A percentile compares a stretch with the other conserved stretches of the same genome.
Conservation (phyloP, 2,888 invertebrate genomes). For the Euplexia lucipara region DNA sequence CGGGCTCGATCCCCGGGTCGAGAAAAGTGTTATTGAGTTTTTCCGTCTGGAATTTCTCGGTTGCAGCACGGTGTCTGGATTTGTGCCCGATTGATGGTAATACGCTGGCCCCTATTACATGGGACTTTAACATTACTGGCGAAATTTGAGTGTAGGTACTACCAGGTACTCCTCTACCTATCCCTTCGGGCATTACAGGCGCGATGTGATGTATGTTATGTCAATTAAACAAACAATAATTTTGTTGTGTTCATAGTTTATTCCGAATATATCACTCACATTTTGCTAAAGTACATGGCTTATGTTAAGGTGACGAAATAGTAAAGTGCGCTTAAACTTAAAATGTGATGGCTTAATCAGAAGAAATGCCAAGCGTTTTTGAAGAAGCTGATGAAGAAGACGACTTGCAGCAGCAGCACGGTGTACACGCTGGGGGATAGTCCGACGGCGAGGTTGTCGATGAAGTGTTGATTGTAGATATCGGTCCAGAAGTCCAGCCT, state of each 20-base stretch:
- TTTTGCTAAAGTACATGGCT: conserved; percentile 69
- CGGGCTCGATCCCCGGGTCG: too few relatives aligned
- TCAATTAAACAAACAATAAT: conserved; percentile 12
- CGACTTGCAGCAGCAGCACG: conserved; percentile 53
- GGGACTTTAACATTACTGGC: too few relatives aligned
- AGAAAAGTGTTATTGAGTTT: too few relatives aligned
- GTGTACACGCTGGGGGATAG: conserved; percentile 52
- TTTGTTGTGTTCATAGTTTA: conserved; percentile 39
- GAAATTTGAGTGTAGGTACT: too few relatives aligned
- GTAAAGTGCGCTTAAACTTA: conserved; percentile 14
- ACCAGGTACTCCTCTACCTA: too few relatives aligned
- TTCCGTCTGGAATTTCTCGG: too few relatives aligned
- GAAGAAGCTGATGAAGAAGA: conserved; percentile 59
- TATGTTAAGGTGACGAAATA: conserved; percentile 24
- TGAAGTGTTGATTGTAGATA: conserved; percentile 78
- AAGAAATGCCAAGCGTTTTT: conserved; percentile 53
- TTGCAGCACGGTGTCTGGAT: too few relatives aligned
- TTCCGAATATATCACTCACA: conserved; percentile 66
- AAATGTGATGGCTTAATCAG: conserved; percentile 47
- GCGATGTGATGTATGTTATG: too few relatives aligned
- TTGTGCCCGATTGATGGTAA: too few relatives aligned
- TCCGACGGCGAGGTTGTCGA: conserved; percentile 67
- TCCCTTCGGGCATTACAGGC: too few relatives aligned
- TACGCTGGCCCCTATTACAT: too few relatives aligned
- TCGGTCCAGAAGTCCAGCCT: conserved; percentile 79